Evolutionary conservation across 1,140 invertebrate species (phyloP).

Genomic region (Drosophila sp.): DNA sequence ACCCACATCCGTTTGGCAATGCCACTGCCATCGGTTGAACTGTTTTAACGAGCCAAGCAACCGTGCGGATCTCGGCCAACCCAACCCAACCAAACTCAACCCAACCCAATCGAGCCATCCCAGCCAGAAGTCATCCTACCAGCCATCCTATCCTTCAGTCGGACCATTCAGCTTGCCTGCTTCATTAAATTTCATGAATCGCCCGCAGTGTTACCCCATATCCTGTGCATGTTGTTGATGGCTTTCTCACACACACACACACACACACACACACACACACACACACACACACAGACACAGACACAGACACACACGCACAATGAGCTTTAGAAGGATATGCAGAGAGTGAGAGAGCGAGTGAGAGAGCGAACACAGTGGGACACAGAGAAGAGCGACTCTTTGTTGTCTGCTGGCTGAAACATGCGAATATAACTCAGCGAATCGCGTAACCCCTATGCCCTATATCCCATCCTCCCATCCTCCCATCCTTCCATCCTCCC

Average conservation of each 20-base stretch:
- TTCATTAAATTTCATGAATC: constrained; percentile 83
- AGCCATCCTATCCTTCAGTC: constrained; percentile 21
- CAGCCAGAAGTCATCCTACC: constrained; percentile 1
- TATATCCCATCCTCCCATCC: not conserved
- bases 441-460: constrained; percentile 21
- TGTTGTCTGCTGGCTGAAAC: constrained; percentile 47
- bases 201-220: constrained; percentile 72
- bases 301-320: not conserved
- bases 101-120: not conserved
- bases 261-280: constrained; percentile 24
- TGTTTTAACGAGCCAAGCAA: constrained; percentile 26
- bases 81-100: constrained; percentile 2
- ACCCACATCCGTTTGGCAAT: constrained; percentile 47
- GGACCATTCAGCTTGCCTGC: constrained; percentile 50
- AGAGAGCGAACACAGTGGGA: not conserved
- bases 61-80: constrained; percentile 43
- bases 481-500: constrained; percentile 1
- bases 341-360: not conserved
- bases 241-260: constrained; percentile 60
- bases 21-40: constrained; percentile 14
- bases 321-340: not conserved
- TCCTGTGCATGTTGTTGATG: constrained; percentile 78
- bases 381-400: constrained; percentile 19
- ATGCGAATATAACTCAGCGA: constrained; percentile 47
- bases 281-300: constrained; percentile 51